Evolutionary conservation across 2,113 vertebrate species (phyloP), one percentile per base, ranked within the genome.

Genomic region (Ceratotherium simum): DNA sequence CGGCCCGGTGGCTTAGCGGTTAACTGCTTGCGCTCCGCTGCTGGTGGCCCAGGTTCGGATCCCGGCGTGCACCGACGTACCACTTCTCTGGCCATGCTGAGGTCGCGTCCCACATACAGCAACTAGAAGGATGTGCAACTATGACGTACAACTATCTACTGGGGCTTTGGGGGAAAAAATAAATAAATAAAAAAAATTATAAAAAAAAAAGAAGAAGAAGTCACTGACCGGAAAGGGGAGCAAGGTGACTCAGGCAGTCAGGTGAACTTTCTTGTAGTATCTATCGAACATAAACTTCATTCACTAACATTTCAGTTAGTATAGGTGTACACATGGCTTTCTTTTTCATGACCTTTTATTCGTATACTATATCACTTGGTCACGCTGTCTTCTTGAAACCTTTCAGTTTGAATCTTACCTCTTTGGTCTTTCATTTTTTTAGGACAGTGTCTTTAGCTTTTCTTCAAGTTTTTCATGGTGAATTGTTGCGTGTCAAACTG

Each of bases 281-380:
- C 58, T 18, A 54, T 81, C 58, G 39, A 97, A 95, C 10, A 29
- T 42, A 81, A 95, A 85, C 8, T 78, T 92, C 36, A 80, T 95
- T 92, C 60, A 84, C 23, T 92, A 70, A 73, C 84, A 85, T 97
- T 96, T 82, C 88, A 33, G 33, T 8, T 72, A 86, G n/a, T 92
- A 54, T 92, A 87, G 39, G 27, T 79, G 3, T 65, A 60, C 33
- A 81, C 70, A 67, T 94, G 83, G 51, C 39, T 84, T 88, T 79
- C 46, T 80, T 94, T 97, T 91, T 70, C n/a, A 73, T 92, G 90
- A 82, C 17, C 42, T 94, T 96, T 95, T 80, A 95, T 91, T 95
- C 54, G 7, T 78, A 42, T 16, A 65, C 54, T 86, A 14, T 78
- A 67, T 96, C 54, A 85, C n/a, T 91, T 90, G 60, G 6, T 92